These are phyloP conservation scores for Atrina japonica DNA, from an alignment of 2,888 invertebrate species.

Conservation along the genomic window DNA sequence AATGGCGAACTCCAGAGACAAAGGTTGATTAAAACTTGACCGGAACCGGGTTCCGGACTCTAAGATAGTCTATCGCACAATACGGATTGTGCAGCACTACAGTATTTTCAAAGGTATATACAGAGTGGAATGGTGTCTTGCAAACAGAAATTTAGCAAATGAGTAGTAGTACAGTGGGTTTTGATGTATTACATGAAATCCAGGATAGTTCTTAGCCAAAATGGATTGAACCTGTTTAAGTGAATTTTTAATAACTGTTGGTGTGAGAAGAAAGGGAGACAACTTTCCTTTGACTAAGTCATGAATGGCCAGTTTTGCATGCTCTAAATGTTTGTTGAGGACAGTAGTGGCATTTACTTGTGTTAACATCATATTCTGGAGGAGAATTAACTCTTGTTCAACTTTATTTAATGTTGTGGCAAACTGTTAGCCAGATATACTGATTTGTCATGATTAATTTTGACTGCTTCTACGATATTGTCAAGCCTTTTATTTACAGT, in stretches of 20 bases:
- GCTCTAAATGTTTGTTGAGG: slow-evolving; percentile 17
- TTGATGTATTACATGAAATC: slow-evolving; percentile 9
- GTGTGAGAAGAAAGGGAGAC: slow-evolving; percentile 29
- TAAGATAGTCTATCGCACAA: too few relatives aligned
- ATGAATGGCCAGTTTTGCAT: slow-evolving; percentile 21
- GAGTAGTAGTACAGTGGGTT: slow-evolving; percentile 23
- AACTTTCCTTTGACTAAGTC: slow-evolving; percentile 28
- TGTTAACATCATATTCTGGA: background rate
- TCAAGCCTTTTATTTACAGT: slow-evolving; percentile 16
- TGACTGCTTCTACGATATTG: slow-evolving; percentile 19
- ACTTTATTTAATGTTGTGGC: background rate
- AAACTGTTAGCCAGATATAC: background rate
- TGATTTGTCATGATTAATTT: slow-evolving; percentile 20
- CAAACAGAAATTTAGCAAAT: slow-evolving; percentile 6
- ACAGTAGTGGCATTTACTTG: slow-evolving; percentile 23
- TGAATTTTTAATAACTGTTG: background rate
- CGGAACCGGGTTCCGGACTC: too few relatives aligned
- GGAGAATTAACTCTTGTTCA: slow-evolving; percentile 5
- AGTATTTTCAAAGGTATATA: slow-evolving; percentile 21
- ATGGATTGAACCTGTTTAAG: slow-evolving; percentile 23
- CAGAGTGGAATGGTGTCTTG: slow-evolving; percentile 9
- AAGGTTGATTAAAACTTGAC: too few relatives aligned
- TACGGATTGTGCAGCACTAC: too few relatives aligned
- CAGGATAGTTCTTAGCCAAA: slow-evolving; percentile 8
- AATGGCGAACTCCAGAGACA: too few relatives aligned